Percentiles rank a stretch among this genome's conserved stretches.
Evolutionary conservation across 2,797 vertebrate species (phyloP).

Genomic region (Pachyuromys duprasi): DNA sequence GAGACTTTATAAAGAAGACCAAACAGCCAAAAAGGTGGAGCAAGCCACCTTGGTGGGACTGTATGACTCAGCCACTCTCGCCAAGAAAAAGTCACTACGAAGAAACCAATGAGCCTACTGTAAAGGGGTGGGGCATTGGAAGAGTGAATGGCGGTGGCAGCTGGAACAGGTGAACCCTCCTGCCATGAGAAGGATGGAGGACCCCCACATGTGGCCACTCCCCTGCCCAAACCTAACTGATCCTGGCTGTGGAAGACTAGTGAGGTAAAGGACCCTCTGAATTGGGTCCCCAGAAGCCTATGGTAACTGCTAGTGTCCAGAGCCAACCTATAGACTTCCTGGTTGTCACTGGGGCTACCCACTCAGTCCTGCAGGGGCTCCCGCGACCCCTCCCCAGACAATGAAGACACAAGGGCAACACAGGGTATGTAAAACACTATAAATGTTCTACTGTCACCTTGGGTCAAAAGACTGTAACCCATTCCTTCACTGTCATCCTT

Average conservation of each 20-base stretch:
- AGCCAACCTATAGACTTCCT: neutral
- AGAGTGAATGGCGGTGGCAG: neutral
- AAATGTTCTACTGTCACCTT: neutral
- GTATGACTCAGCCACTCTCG: neutral
- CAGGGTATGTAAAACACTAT: fast-evolving
- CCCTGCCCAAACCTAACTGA: no score
- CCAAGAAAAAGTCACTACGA: neutral
- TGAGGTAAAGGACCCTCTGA: no score
- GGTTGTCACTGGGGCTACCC: neutral
- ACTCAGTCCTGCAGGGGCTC: no score
- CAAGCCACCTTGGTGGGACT: neutral
- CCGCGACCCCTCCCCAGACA: neutral
- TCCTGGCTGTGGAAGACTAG: neutral
- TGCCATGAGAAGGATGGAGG: neutral
- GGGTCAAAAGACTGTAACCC: neutral
- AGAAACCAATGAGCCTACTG: neutral
- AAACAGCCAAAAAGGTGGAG: neutral
- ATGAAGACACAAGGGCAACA: neutral
- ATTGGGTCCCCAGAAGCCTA: neutral
- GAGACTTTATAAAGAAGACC: neutral
- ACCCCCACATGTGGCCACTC: neutral
- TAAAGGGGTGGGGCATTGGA: neutral
- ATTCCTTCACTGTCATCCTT: neutral
- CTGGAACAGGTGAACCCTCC: neutral
- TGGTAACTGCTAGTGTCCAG: neutral